Base-by-base conservation (phyloP, 35 echinoderm and acorn worm genomes). In the Lytechinus pictus region DNA sequence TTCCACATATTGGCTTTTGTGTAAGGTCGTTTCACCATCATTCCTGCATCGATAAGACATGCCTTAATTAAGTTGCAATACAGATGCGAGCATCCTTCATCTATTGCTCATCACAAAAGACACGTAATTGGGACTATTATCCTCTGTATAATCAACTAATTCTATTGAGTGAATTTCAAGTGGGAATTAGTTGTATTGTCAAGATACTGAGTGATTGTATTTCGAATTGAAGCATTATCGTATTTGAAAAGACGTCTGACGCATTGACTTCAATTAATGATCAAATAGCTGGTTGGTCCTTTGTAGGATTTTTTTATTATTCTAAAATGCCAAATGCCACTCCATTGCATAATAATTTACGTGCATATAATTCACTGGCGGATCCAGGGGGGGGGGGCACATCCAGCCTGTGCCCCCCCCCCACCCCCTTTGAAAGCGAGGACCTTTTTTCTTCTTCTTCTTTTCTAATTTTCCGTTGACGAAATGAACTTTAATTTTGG, bases 31-130 rank as follows among this genome's bases (percentile, higher is more conserved):
- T 79, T 79, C 16, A 79, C 14, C 66, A 1, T 79, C 66, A 24
- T 79, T 79, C 14, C 16, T 8, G 16, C 66, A 79, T 79, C 7
- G 12, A 79, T 24, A 79, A 79, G 16, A 79, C 66, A 79, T 24
- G 66, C 66, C 66, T n/a, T 79, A 79, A 79, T 79, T 79, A 79
- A 79, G 66, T 79, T 79, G 21, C 66, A 79, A 79, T n/a, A 24
- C 66, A 7, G 66, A 79, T n/a, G 66, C 19, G 66, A 79, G 19
- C 16, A 79, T 0, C 56, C 19, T 24, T 79, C n/a, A 79, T 79
- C 19, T 24, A 6, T 19, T 4, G 4, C 66, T 4, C 21, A 16
- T 79, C 66, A 79, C 21, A 24, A 79, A 71, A 24, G 21, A 16
- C 19, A 24, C 66, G 3, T 79, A 79, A 79, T 79, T 79, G 21